phyloP scores from a whole-genome alignment of 2,888 invertebrate species.

The Hymenopus coronatus region DNA sequence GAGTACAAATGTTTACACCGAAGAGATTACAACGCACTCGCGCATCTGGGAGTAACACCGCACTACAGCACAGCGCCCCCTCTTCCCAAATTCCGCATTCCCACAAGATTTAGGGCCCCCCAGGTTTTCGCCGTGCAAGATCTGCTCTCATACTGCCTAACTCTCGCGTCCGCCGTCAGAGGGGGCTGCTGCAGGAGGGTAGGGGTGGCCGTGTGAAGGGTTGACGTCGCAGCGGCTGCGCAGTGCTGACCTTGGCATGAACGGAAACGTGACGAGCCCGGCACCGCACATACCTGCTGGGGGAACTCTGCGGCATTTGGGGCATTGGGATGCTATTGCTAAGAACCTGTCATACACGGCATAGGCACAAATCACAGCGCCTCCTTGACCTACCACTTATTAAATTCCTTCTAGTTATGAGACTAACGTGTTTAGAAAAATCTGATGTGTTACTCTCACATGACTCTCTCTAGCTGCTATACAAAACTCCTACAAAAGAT shows the following conservation, averaged over 20 bases:
- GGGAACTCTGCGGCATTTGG: not conserved
- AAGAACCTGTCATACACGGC: not conserved
- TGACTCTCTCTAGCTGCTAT: too few relatives aligned
- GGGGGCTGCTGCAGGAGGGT: not conserved
- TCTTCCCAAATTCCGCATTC: not conserved
- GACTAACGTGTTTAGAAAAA: too few relatives aligned
- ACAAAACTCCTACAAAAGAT: too few relatives aligned
- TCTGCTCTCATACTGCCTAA: not conserved
- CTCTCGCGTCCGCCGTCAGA: not conserved
- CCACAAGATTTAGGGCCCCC: not conserved
- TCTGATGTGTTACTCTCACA: too few relatives aligned
- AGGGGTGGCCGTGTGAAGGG: not conserved
- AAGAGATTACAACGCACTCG: not conserved
- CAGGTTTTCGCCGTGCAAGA: not conserved
- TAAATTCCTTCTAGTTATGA: too few relatives aligned
- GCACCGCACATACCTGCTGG: not conserved
- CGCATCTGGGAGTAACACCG: not conserved
- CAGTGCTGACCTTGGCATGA: not conserved
- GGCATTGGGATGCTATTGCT: not conserved
- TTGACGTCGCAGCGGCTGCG: not conserved
- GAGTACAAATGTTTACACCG: not conserved
- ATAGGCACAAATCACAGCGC: not conserved
- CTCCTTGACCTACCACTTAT: not conserved
- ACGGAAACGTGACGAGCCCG: not conserved
- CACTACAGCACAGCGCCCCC: not conserved